Evolutionary conservation across 1,140 invertebrate genomes (phyloP).

Genomic region (Sitobion miscanthi): DNA sequence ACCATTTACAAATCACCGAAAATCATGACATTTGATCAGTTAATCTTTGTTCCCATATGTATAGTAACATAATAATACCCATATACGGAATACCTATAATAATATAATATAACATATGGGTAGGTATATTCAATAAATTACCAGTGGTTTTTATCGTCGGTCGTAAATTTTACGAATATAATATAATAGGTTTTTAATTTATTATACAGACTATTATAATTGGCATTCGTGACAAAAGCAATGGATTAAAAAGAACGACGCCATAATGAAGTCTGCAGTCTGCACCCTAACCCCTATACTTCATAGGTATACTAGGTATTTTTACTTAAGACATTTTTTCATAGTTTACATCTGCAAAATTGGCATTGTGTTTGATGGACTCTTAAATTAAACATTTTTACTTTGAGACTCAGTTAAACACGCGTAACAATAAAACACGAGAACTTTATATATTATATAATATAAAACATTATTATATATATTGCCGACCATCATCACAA

Average conservation of each 20-base stretch:
- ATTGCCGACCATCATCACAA: neutral
- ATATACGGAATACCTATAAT: neutral
- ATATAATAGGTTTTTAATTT: neutral
- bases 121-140: neutral
- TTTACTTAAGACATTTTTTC: neutral
- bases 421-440: neutral
- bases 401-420: neutral
- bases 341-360: neutral
- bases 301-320: neutral
- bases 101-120: neutral
- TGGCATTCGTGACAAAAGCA: neutral
- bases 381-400: constrained; percentile 22
- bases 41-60: neutral
- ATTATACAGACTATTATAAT: neutral
- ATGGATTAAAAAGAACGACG: neutral
- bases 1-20: neutral
- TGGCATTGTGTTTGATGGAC: neutral
- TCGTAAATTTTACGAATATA: neutral
- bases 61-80: too few species aligned
- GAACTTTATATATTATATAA: neutral
- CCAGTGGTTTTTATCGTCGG: neutral
- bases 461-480: neutral
- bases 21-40: neutral
- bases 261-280: neutral
- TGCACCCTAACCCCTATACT: neutral